Conservation (phyloP, 2,797 vertebrate species). For the Arrhamphus sclerolepis region DNA sequence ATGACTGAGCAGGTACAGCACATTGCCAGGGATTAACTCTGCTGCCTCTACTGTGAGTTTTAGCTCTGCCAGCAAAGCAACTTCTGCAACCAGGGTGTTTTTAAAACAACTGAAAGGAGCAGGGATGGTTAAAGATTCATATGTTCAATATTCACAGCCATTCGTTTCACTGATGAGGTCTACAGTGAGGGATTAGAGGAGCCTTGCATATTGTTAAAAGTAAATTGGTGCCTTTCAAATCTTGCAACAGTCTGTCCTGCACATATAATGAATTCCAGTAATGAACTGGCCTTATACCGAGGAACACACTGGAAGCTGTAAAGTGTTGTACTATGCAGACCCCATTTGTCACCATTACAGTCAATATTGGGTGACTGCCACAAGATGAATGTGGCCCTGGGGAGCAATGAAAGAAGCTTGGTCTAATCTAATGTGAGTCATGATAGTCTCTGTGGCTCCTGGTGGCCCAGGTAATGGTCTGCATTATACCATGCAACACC, state of each 20-base stretch:
- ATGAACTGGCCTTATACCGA: slow-evolving; percentile 52
- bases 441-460: slow-evolving; percentile 55
- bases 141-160: slow-evolving; percentile 45
- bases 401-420: slow-evolving; percentile 57
- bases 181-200: slow-evolving; percentile 51
- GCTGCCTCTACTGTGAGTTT: slow-evolving; percentile 26
- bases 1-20: slow-evolving; percentile 27
- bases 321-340: slow-evolving; percentile 60
- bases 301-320: slow-evolving; percentile 45
- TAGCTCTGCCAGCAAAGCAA: slow-evolving; percentile 42
- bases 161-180: slow-evolving; percentile 61
- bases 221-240: slow-evolving; percentile 71
- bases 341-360: slow-evolving; percentile 71
- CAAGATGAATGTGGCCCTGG: slow-evolving; percentile 61
- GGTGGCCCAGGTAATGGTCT: slow-evolving; percentile 51
- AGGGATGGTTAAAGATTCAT: slow-evolving; percentile 61
- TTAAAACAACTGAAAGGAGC: slow-evolving; percentile 48
- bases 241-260: slow-evolving; percentile 56
- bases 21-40: slow-evolving; percentile 37
- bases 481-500: slow-evolving; percentile 32
- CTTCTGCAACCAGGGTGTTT: slow-evolving; percentile 30
- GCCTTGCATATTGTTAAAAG: slow-evolving; percentile 65
- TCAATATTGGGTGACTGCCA: slow-evolving; percentile 70
- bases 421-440: slow-evolving; percentile 63
- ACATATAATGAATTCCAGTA: slow-evolving; percentile 65